Base-by-base conservation (phyloP, 2,797 vertebrate genomes). In the Galaxias olidus region DNA sequence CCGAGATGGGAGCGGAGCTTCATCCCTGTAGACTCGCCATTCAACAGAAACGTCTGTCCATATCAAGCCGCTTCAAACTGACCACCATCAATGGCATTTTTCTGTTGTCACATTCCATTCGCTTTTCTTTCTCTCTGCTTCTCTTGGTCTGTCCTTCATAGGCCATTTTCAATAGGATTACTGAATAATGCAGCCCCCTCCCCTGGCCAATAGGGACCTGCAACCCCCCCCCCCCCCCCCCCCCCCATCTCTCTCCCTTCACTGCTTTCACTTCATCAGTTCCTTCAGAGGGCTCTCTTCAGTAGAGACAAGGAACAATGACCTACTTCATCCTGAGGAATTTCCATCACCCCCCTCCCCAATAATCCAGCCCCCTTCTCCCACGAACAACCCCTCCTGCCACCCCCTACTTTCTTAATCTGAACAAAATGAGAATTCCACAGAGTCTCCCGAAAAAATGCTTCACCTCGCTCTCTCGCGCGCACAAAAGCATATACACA, bases 321-420 rank as follows among this genome's bases (percentile, higher is more conserved):
- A 91, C 88, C 90, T 91, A 90, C 88, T 92, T 93, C 90, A 93
- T 93, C 89, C 88, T 85, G 69, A 88, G 91, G 92, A 93, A 93
- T 93, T 90, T 85, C 85, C 86, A 72, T 76, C 83, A 70, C 80
- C 75, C 81, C 72, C 74, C 69, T 43, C 71, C 63, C 43, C 72
- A 84, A 85, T 84, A 82, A 86, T 84, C 82, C 83, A 78, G 52
- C 42, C 63, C 74, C 66, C 72, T 41, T 78, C 83, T 84, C 80
- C 80, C 83, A 86, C 65, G 68, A 75, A 78, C 76, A 66, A 64
- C 72, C 68, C n/a, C 50, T 10, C 15, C 7, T 45, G 18, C 53
- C 69, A 57, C 65, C 65, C 67, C 48, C 54, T 60, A 81, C 79
- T 81, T 88, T 89, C 81, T 88, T 90, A 91, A 92, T 90, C 88